Base-by-base conservation (phyloP, 2,113 vertebrate species). In the Bombycilla garrulus region DNA sequence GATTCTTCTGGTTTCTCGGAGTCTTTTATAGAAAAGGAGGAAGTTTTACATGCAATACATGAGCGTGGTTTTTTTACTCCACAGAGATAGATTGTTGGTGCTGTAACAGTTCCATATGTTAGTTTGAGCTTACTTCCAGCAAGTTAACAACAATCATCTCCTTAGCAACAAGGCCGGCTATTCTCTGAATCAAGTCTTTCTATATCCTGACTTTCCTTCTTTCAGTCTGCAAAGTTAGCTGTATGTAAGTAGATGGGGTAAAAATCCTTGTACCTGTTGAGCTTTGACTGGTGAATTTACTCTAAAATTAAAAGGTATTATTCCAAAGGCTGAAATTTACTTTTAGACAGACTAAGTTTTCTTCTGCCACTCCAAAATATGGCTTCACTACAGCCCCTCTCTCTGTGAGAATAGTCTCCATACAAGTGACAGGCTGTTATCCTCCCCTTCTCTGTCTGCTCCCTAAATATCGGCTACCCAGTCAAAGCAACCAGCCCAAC, bases 401-500 rank as follows among this genome's bases (percentile, higher is more conserved):
- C 5, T 9, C n/a, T 35, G 21, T 9, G 18, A 42, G 25, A 53
- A 35, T 0, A 81, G 50, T 4, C 53, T 58, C 64, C 5, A 2
- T 1, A 44, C 16, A 50, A 58, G 35, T 5, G 74, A 56, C 28
- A 44, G n/a, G 33, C 36, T 80, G 69, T 47, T 21, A 60, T 15
- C 18, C 36, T 83, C 15, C 35, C 38, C 19, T 61, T 60, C 31
- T 42, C 31, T 57, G 1, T 1, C 53, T 31, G 36, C 40, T 36
- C n/a, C 28, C 45, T 56, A 73, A 86, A 69, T 18, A 70, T 3
- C 22, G 6, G 3, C 38, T 16, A 29, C 8, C 15, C 69, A 88
- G 21, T 36, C 81, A 92, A 31, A 92, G 69, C 64, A 91, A 60
- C 65, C 87, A 91, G 44, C 53, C 64, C 28, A 24, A 25, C 44